Evolutionary conservation across 64 coral and sea anemone genomes (phyloP).

Genomic region (Montipora foliosa): DNA sequence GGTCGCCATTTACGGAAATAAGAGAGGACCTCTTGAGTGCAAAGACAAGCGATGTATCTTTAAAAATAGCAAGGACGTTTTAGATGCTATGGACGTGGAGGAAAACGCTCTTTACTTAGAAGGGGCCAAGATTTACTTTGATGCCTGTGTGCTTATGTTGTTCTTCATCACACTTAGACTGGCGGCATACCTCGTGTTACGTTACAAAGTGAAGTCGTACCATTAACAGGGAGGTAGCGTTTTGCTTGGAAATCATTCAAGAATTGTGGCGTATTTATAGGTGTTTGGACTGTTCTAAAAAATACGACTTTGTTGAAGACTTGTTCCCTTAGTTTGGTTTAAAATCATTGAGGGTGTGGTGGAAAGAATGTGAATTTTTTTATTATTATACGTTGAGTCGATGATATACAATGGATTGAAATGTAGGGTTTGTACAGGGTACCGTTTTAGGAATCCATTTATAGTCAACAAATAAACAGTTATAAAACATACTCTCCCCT

Average conservation of each 20-base stretch:
- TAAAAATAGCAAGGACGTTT: slow-evolving; percentile 92
- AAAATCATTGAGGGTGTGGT: background rate
- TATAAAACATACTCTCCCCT: background rate
- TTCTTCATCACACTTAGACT: slow-evolving; percentile 93
- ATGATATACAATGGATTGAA: background rate
- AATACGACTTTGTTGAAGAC: background rate
- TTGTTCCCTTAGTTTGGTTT: background rate
- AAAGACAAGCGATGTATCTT: slow-evolving; percentile 91
- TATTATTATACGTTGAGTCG: background rate
- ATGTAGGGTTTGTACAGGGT: slow-evolving; percentile 14
- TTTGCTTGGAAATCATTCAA: background rate
- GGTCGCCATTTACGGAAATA: slow-evolving; percentile 98
- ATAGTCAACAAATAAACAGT: background rate
- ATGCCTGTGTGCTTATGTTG: slow-evolving; percentile 76
- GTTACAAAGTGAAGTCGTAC: slow-evolving; percentile 90
- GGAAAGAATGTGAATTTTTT: background rate
- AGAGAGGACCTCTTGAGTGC: slow-evolving; percentile 94
- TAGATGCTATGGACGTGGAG: slow-evolving; percentile 94
- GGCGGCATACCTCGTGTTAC: slow-evolving; percentile 88
- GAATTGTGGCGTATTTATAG: background rate
- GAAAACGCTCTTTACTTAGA: slow-evolving; percentile 89
- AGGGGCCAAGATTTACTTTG: slow-evolving; percentile 98
- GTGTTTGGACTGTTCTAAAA: slow-evolving; percentile 3
- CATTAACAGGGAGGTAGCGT: slow-evolving; percentile 2
- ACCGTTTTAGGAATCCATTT: slow-evolving; percentile 41